Evolutionary conservation across 2,113 vertebrate species (phyloP).

Genomic region (Poecilia latipinna): DNA sequence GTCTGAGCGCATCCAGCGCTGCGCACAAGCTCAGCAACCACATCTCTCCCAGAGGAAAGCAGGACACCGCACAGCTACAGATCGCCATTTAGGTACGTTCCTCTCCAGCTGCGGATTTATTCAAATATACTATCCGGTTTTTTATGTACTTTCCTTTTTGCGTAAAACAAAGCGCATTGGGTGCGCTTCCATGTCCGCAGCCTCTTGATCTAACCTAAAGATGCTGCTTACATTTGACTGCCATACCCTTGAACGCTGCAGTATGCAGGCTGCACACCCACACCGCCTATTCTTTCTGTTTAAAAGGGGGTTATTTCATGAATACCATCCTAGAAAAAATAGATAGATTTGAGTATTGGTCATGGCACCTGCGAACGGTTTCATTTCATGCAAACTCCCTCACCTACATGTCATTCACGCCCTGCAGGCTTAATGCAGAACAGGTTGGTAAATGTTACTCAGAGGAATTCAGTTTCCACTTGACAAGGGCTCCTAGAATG

Average conservation of each 20-base stretch:
- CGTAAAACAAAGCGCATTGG: not conserved
- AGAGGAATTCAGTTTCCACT: slow-evolving; percentile 33
- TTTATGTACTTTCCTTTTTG: not conserved
- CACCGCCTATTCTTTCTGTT: slow-evolving; percentile 26
- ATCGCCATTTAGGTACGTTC: slow-evolving; percentile 68
- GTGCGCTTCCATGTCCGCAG: slow-evolving; percentile 35
- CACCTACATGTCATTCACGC: slow-evolving; percentile 48
- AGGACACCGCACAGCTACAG: slow-evolving; percentile 56
- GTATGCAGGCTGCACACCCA: slow-evolving; percentile 45
- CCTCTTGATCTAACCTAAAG: slow-evolving; percentile 35
- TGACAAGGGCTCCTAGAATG: slow-evolving; percentile 8
- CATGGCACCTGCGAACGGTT: slow-evolving; percentile 1
- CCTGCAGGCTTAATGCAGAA: slow-evolving; percentile 36
- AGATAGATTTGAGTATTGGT: not conserved
- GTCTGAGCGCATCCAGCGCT: slow-evolving; percentile 66
- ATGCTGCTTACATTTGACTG: slow-evolving; percentile 54
- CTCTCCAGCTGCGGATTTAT: not conserved
- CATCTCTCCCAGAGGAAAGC: slow-evolving; percentile 67
- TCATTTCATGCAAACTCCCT: slow-evolving; percentile 23
- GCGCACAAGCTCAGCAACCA: slow-evolving; percentile 69
- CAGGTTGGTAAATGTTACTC: slow-evolving; percentile 21
- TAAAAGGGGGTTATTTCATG: slow-evolving; percentile 10
- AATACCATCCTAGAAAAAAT: slow-evolving; percentile 1
- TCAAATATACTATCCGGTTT: not conserved
- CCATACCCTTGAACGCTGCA: slow-evolving; percentile 75